phyloP scores from a whole-genome alignment of 2,113 vertebrate species.

The Oryzias javanicus region DNA sequence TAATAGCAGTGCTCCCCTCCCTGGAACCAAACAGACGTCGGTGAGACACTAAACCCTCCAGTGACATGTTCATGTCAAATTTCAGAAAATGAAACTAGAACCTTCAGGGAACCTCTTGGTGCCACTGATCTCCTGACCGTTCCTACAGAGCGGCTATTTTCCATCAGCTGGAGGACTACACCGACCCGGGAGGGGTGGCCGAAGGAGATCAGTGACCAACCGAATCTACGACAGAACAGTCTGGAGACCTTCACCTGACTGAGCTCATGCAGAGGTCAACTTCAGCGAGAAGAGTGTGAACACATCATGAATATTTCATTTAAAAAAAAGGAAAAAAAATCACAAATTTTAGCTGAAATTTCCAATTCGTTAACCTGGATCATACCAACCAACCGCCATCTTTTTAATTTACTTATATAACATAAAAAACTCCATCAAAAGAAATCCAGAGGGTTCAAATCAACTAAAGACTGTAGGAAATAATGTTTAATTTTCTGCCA shows the following conservation, averaged over 20 bases:
- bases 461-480: too few species aligned
- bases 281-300: conserved; percentile 13
- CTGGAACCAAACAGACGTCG: conserved; percentile 69
- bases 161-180: conserved; percentile 9
- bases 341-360: too few species aligned
- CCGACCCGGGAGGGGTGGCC: conserved; percentile 6
- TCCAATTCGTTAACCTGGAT: too few species aligned
- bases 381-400: too few species aligned
- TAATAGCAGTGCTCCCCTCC: conserved; percentile 96
- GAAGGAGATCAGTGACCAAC: conserved; percentile 36
- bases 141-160: conserved; percentile 16
- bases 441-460: too few species aligned
- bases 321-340: too few species aligned
- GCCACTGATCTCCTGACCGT: conserved; percentile 8
- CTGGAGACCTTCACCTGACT: conserved; percentile 34
- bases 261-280: conserved; percentile 2
- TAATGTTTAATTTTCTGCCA: too few species aligned
- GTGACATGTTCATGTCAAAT: conserved; percentile 27
- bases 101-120: neutral
- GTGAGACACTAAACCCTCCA: conserved; percentile 8
- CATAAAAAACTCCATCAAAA: too few species aligned
- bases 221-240: neutral
- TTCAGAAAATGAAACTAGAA: conserved; percentile 30
- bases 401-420: too few species aligned
- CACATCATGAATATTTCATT: neutral